These are phyloP conservation scores for Nyctereutes procyonoides DNA, from an alignment of 2,113 vertebrate genomes.

Conservation along the genomic window DNA sequence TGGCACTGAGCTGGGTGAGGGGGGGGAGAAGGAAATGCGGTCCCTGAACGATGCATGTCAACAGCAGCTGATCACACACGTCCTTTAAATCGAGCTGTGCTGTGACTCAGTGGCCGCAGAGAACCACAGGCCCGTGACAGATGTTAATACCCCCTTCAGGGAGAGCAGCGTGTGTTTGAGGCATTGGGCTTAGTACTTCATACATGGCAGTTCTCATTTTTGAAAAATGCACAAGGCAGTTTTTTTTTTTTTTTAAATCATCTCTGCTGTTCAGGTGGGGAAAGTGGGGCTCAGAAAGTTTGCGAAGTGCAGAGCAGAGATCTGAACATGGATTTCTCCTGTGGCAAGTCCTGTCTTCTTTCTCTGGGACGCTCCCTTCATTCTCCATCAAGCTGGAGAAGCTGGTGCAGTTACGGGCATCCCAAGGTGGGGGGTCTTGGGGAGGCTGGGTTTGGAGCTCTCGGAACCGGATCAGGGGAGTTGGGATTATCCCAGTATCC, in stretches of 20 bases:
- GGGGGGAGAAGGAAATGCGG: neutral
- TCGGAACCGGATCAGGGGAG: neutral
- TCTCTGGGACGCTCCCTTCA: rapidly evolving
- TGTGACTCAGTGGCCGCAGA: neutral
- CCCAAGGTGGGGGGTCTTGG: neutral
- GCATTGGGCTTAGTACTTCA: neutral
- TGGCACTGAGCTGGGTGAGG: neutral
- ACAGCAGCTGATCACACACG: neutral
- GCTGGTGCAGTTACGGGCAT: neutral
- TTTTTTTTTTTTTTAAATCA: neutral
- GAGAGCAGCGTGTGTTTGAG: neutral
- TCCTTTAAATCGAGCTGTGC: neutral
- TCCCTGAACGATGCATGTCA: neutral
- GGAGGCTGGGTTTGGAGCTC: neutral
- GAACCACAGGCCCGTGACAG: neutral
- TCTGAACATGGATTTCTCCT: neutral
- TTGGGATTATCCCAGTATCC: neutral
- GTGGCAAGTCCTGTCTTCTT: neutral
- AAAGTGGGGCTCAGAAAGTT: neutral
- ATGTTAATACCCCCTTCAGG: neutral
- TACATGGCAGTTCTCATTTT: conserved; percentile 6
- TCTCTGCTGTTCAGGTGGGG: neutral
- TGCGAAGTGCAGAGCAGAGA: neutral
- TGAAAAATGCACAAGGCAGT: neutral
- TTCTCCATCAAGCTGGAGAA: neutral